Conservation (phyloP, 2,888 invertebrate species). For the Cerastis rubricosa region DNA sequence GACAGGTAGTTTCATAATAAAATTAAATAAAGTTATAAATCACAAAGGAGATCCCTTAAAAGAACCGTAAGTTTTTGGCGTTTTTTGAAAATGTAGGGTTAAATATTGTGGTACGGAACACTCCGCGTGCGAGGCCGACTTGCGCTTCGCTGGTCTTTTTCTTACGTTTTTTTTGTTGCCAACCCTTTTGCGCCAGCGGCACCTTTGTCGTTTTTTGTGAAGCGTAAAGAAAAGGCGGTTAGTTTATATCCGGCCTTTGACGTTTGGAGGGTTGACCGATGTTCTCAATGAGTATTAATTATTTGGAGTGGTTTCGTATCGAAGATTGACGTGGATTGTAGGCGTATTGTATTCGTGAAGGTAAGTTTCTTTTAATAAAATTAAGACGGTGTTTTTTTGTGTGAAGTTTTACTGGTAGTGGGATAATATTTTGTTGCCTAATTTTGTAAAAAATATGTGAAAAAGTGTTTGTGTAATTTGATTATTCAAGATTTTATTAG, state of each 20-base stretch:
- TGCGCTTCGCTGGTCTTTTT: slow-evolving; percentile 50
- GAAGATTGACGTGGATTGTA: slow-evolving; percentile 71
- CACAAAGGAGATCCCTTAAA: too few species aligned
- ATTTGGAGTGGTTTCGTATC: slow-evolving; percentile 87
- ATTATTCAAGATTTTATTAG: too few species aligned
- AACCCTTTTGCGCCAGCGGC: slow-evolving; percentile 82
- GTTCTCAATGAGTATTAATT: slow-evolving; percentile 89
- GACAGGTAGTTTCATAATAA: too few species aligned
- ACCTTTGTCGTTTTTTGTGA: slow-evolving; percentile 83
- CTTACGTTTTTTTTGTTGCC: slow-evolving; percentile 76
- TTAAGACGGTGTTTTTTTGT: slow-evolving; percentile 35
- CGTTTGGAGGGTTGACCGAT: slow-evolving; percentile 86
- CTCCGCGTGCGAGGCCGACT: neutral
- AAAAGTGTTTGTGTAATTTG: too few species aligned
- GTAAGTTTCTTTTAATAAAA: slow-evolving; percentile 67
- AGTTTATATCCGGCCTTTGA: slow-evolving; percentile 90
- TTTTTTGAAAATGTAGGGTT: neutral
- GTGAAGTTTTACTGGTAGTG: neutral
- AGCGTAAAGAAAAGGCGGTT: slow-evolving; percentile 91
- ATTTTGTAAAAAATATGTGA: neutral
- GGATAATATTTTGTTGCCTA: neutral
- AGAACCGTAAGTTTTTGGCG: neutral
- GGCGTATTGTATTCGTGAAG: slow-evolving; percentile 73
- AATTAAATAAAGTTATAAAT: neutral
- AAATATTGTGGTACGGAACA: neutral